phyloP scores from a whole-genome alignment of 2,888 invertebrate species.

The Lasius platythorax region DNA sequence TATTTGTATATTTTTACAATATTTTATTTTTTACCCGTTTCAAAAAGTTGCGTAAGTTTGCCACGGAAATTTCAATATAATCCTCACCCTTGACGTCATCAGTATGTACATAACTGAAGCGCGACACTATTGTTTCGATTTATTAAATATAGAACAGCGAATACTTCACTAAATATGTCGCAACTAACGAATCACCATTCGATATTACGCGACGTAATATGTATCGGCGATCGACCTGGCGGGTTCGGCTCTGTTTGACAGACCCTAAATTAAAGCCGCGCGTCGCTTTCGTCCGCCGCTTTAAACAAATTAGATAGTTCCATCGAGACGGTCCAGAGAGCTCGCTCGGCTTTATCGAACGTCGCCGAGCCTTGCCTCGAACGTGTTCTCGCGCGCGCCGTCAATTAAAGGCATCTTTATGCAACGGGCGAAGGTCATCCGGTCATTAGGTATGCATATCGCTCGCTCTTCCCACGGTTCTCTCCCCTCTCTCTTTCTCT shows the following conservation, averaged over 20 bases:
- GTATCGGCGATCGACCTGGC: constrained; percentile 20
- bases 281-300: constrained; percentile 52
- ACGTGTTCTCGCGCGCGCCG: constrained; percentile 83
- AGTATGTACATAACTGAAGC: background rate
- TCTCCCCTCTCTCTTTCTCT: constrained; percentile 44
- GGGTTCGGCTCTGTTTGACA: constrained; percentile 6
- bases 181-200: constrained; percentile 30
- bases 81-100: background rate
- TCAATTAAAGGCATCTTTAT: constrained; percentile 85
- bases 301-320: constrained; percentile 62
- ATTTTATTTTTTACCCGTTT: background rate
- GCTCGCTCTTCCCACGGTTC: constrained; percentile 81
- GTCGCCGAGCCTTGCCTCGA: constrained; percentile 64
- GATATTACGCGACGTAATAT: constrained; percentile 24
- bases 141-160: background rate
- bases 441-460: constrained; percentile 85
- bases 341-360: constrained; percentile 74
- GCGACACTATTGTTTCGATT: background rate
- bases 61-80: background rate
- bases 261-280: constrained; percentile 37
- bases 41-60: background rate
- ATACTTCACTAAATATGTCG: background rate
- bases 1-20: background rate
- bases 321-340: constrained; percentile 65
- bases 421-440: constrained; percentile 84